phyloP scores from a whole-genome alignment of 2,113 vertebrate species.

The Gila orcuttii region DNA sequence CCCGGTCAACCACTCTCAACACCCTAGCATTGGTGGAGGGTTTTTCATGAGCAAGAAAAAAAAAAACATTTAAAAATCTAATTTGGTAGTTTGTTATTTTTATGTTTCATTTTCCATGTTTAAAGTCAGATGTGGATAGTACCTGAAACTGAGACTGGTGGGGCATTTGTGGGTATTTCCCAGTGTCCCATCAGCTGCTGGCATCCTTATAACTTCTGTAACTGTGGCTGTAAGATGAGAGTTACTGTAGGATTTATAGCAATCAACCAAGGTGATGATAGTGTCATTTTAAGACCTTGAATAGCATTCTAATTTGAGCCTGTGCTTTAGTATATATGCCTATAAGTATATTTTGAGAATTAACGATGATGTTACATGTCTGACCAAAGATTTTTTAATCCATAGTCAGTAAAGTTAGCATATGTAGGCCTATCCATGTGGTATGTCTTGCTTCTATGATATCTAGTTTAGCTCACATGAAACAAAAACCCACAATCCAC shows the following conservation, averaged over 20 bases:
- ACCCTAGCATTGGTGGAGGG: background rate
- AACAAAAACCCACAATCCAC: background rate
- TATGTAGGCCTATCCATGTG: background rate
- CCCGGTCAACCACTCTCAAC: background rate
- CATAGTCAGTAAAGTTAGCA: background rate
- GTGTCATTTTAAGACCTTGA: conserved; percentile 56
- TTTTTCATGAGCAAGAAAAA: background rate
- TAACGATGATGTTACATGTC: background rate
- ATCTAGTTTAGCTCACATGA: background rate
- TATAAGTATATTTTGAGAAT: conserved; percentile 23
- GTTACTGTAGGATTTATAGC: conserved; percentile 59
- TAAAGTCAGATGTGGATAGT: conserved; percentile 26
- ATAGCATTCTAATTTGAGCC: conserved; percentile 67
- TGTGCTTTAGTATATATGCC: conserved; percentile 50
- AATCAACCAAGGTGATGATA: conserved; percentile 58
- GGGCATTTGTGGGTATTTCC: conserved; percentile 43
- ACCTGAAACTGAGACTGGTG: conserved; percentile 9
- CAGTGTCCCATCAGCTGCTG: conserved; percentile 54
- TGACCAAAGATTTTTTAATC: background rate
- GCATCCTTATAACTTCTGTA: conserved; percentile 67
- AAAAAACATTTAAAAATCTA: background rate
- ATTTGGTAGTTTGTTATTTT: background rate
- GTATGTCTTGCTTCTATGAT: background rate
- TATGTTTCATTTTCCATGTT: background rate
- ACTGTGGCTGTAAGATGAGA: conserved; percentile 57